Evolutionary conservation across 2,113 vertebrate species (phyloP).

Genomic region (Cavia porcellus): DNA sequence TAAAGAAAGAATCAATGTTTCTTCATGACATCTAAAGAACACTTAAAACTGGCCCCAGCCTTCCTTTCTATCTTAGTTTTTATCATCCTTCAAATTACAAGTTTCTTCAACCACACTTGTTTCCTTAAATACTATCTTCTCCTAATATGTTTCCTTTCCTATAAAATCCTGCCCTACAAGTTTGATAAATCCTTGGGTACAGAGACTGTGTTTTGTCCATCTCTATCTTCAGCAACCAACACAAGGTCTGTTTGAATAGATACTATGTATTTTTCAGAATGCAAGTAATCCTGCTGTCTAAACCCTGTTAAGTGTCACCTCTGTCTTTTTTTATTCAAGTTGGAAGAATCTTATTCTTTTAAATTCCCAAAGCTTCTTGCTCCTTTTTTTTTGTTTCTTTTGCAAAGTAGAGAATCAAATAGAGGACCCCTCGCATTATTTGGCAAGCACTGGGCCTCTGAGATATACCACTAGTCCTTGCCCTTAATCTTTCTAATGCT

Average conservation of each 20-base stretch:
- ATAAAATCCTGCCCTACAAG: not conserved
- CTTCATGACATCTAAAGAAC: slow-evolving; percentile 27
- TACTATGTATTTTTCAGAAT: slow-evolving; percentile 19
- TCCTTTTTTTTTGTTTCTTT: not conserved
- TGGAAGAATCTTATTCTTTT: not conserved
- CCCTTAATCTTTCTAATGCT: slow-evolving; percentile 27
- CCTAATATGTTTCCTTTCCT: slow-evolving; percentile 11
- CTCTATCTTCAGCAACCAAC: not conserved
- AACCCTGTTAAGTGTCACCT: slow-evolving; percentile 50
- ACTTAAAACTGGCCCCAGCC: not conserved
- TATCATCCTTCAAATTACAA: slow-evolving; percentile 3
- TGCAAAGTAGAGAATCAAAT: not conserved
- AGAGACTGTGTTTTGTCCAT: not conserved
- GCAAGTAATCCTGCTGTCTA: slow-evolving; percentile 41
- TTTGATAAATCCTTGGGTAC: slow-evolving; percentile 3
- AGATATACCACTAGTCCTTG: not conserved
- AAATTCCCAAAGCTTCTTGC: slow-evolving; percentile 31
- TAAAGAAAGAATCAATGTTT: slow-evolving; percentile 41
- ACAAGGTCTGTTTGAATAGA: not conserved
- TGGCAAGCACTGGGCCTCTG: not conserved
- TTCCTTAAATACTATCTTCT: slow-evolving; percentile 9
- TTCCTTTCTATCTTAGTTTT: slow-evolving; percentile 56
- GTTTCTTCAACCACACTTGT: not conserved
- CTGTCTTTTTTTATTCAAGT: not conserved
- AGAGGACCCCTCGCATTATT: not conserved